Evolutionary conservation across 2,113 vertebrate genomes (phyloP).

Genomic region (Ophiodon elongatus): DNA sequence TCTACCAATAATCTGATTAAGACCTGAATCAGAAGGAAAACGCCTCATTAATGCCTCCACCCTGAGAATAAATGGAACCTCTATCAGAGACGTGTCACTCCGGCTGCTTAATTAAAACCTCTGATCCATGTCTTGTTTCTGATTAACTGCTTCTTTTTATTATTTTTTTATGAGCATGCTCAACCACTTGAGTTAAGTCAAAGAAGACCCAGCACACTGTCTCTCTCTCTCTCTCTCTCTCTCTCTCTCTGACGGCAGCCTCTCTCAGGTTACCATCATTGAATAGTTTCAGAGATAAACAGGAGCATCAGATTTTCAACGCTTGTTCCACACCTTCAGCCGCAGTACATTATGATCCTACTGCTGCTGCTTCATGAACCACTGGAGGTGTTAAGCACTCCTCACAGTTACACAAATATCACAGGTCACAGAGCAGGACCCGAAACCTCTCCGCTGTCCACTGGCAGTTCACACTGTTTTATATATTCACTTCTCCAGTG

Average conservation of each 20-base stretch:
- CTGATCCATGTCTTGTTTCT: not conserved
- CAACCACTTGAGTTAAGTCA: not conserved
- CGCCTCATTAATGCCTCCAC: not conserved
- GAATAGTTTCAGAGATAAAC: not conserved
- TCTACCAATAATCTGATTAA: slow-evolving; percentile 20
- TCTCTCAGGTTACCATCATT: not conserved
- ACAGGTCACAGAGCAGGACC: not conserved
- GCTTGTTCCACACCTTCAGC: not conserved
- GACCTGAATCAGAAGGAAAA: slow-evolving; percentile 17
- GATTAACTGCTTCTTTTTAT: slow-evolving; percentile 1
- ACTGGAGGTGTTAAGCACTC: not conserved
- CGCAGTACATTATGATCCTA: not conserved
- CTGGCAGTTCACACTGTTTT: too few relatives aligned
- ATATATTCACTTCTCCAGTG: not conserved
- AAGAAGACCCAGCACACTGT: not conserved
- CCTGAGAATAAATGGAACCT: not conserved
- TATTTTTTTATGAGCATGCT: not conserved
- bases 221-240: not conserved
- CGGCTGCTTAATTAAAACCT: not conserved
- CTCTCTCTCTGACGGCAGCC: not conserved
- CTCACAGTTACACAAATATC: not conserved
- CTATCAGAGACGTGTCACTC: slow-evolving; percentile 2
- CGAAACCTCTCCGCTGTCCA: too few relatives aligned
- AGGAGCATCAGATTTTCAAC: not conserved
- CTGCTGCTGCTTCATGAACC: not conserved